Percentiles rank a stretch among this genome's conserved stretches.
phyloP scores from a whole-genome alignment of 1,140 invertebrate genomes.

The Proctacanthus coquilletti region DNA sequence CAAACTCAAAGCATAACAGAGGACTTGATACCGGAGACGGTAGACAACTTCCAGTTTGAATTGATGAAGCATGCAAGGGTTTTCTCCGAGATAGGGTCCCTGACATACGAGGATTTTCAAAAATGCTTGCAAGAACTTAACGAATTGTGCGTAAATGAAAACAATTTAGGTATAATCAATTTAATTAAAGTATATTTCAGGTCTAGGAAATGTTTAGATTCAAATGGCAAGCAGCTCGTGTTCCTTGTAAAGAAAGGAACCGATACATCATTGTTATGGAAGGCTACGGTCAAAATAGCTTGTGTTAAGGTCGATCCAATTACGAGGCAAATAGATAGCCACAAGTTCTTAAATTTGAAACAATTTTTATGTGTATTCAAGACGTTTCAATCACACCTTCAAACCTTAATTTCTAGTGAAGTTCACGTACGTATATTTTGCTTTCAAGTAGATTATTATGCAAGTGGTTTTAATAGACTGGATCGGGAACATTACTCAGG shows the following conservation, averaged over 20 bases:
- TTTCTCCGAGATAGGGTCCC: slow-evolving; percentile 29
- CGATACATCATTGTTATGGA: slow-evolving; percentile 49
- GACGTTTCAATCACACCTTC: slow-evolving; percentile 25
- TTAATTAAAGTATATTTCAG: slow-evolving; percentile 25
- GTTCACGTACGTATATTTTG: too few relatives aligned
- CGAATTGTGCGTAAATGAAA: slow-evolving; percentile 27
- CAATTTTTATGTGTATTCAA: slow-evolving; percentile 42
- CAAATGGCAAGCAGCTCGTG: slow-evolving; percentile 40
- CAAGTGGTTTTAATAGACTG: too few relatives aligned
- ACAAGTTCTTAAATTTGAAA: slow-evolving; percentile 39
- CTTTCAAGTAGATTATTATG: too few relatives aligned
- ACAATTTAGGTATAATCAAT: slow-evolving; percentile 2
- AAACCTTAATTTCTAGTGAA: slow-evolving; percentile 15
- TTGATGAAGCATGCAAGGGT: slow-evolving; percentile 21
- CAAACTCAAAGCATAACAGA: slow-evolving; percentile 12
- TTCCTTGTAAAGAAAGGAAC: slow-evolving; percentile 48
- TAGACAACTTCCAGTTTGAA: slow-evolving; percentile 16
- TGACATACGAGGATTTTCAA: slow-evolving; percentile 37
- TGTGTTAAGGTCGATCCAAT: slow-evolving; percentile 43
- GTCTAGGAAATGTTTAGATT: slow-evolving; percentile 38
- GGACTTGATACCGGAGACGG: slow-evolving; percentile 10
- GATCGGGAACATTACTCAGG: too few relatives aligned
- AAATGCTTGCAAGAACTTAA: slow-evolving; percentile 34
- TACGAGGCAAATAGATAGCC: slow-evolving; percentile 35
- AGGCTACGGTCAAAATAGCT: slow-evolving; percentile 46